Evolutionary conservation across 2,797 vertebrate genomes (phyloP).

Genomic region (Parauchenoglanis punctatus): DNA sequence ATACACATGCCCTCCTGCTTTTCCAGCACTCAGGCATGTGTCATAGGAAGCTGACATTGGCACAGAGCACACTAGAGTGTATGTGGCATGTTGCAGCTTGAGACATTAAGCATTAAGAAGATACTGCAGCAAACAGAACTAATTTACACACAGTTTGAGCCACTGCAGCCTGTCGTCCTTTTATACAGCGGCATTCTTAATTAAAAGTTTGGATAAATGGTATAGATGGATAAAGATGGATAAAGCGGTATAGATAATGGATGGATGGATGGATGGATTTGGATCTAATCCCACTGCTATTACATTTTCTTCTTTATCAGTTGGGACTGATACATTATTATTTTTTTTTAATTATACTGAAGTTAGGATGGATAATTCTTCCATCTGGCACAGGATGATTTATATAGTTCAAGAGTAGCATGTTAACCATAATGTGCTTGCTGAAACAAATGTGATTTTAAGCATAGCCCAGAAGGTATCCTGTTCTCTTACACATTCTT

Average conservation of each 20-base stretch:
- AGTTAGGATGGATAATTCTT: not conserved
- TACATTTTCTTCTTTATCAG: not conserved
- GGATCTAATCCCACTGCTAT: too few species aligned
- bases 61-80: not conserved
- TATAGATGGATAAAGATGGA: too few species aligned
- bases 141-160: not conserved
- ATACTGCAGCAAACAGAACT: not conserved
- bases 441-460: not conserved
- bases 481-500: constrained; percentile 7
- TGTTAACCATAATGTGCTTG: not conserved
- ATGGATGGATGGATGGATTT: too few species aligned
- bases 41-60: not conserved
- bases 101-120: not conserved
- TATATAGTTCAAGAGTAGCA: not conserved
- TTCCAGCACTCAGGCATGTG: not conserved
- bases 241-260: too few species aligned
- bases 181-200: not conserved
- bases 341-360: not conserved
- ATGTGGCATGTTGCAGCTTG: not conserved
- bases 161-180: not conserved
- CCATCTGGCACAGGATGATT: not conserved
- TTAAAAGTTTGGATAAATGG: not conserved
- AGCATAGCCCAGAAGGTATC: not conserved
- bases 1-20: too few species aligned
- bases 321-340: not conserved